These are phyloP conservation scores for Enteromius anoplus DNA, from an alignment of 2,797 vertebrate genomes.

Conservation along the genomic window DNA sequence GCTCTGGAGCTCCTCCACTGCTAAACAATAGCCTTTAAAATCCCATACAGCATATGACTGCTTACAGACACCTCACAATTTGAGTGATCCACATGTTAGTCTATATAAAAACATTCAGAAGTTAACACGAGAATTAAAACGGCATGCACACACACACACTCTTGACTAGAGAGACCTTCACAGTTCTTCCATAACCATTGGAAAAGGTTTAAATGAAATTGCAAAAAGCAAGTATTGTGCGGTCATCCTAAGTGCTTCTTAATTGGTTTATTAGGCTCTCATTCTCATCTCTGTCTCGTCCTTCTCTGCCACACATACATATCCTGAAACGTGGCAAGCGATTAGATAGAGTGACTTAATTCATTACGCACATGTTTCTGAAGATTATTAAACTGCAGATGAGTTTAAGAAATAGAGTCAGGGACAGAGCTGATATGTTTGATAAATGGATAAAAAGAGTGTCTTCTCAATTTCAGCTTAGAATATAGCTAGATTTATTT, in stretches of 20 bases:
- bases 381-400: conserved; percentile 79
- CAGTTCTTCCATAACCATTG: neutral
- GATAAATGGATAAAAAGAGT: conserved; percentile 41
- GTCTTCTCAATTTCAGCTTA: neutral
- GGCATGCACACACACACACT: conserved; percentile 55
- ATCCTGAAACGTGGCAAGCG: conserved; percentile 75
- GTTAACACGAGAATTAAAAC: neutral
- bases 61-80: neutral
- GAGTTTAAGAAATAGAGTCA: conserved; percentile 64
- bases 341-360: conserved; percentile 81
- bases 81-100: neutral
- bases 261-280: conserved; percentile 68
- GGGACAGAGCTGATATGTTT: conserved; percentile 57
- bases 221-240: conserved; percentile 54
- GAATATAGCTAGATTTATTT: neutral
- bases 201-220: conserved; percentile 65
- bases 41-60: conserved; percentile 69
- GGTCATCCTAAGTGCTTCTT: conserved; percentile 70
- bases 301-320: conserved; percentile 49
- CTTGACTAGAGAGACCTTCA: neutral
- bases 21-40: conserved; percentile 65
- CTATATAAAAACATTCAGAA: neutral
- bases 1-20: conserved; percentile 62
- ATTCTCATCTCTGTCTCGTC: conserved; percentile 61
- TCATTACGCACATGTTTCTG: conserved; percentile 74